Evolutionary conservation across 1,140 invertebrate species (phyloP), one percentile per base, ranked within the genome.

Genomic region (Apis laboriosa): DNA sequence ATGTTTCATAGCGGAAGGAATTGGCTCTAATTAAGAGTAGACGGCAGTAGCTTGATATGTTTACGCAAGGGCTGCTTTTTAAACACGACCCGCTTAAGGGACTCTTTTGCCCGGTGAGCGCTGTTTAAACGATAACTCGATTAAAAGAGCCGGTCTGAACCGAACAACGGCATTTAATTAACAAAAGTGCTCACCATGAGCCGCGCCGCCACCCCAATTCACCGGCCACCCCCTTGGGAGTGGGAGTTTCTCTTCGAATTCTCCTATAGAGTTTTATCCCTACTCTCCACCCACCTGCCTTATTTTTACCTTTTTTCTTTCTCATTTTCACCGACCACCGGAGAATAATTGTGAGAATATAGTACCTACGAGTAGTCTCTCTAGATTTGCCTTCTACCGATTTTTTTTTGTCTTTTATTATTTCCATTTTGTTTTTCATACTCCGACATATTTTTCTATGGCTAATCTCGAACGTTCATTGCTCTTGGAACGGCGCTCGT

Each of bases 131-230:
- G 91, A 92, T 93, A 93, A 93, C 91, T 92, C 91, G 91, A 92
- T 93, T 92, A 92, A 93, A 93, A 91, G 91, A 89, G 88, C 86
- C 82, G 75, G 88, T 88, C 87, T 90, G 90, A 92, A 91, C 89
- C 90, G 92, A 92, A 92, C 91, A 92, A 92, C 92, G 92, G 90
- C 90, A 91, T 92, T 92, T 93, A 93, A 93, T 93, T 92, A 93
- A 92, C 92, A 91, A 92, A 92, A 93, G 92, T 93, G 89, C 91
- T 93, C 89, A 84, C 86, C 75, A 90, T 90, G 91, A 91, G 90
- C 89, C 91, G 68, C 90, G 86, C 88, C 87, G 55, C 72, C 76
- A 76, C 49, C 61, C 70, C 67, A 72, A 58, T 74, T 75, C 63
- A 49, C n/a, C 63, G 8, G 51, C 51, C 53, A 74, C 63, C 64